Conservation (phyloP, 1,140 invertebrate genomes). For the Pseudachorutes palmiensis region DNA sequence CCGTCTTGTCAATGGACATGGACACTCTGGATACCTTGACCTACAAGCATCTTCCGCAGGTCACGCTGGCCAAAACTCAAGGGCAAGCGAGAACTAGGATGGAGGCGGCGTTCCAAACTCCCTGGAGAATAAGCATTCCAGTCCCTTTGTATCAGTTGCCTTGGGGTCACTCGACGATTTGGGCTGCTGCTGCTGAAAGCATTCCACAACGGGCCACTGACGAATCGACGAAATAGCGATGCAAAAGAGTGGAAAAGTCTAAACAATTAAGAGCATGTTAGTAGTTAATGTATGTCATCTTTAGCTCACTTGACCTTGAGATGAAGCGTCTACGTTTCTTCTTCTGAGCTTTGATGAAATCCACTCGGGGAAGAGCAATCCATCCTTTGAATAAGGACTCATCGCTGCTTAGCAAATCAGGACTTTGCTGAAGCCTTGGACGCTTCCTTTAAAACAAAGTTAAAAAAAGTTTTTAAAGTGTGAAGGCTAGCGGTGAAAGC, state of each 20-base stretch:
- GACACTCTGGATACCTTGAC: too few relatives aligned
- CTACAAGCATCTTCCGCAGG: too few relatives aligned
- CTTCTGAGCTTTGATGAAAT: not conserved
- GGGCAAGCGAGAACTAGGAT: not conserved
- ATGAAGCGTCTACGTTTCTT: not conserved
- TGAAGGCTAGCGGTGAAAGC: not conserved
- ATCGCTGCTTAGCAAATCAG: not conserved
- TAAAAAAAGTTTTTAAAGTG: not conserved
- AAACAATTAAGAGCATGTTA: not conserved
- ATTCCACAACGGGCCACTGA: not conserved
- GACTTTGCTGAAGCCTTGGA: not conserved
- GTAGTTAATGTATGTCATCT: not conserved
- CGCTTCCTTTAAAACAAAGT: not conserved
- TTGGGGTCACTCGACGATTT: conserved; percentile 4
- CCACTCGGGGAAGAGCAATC: not conserved
- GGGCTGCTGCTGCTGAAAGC: not conserved
- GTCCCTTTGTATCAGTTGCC: not conserved
- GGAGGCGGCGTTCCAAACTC: not conserved
- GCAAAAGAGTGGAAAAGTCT: not conserved
- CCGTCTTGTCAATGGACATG: not conserved
- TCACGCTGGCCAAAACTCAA: too few relatives aligned
- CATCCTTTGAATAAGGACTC: not conserved
- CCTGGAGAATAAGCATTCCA: not conserved
- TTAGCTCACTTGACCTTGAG: not conserved
- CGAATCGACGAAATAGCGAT: not conserved